These are phyloP conservation scores for Drosophila pseudoobscura DNA, from an alignment of 1,140 invertebrate genomes.

Conservation along the genomic window DNA sequence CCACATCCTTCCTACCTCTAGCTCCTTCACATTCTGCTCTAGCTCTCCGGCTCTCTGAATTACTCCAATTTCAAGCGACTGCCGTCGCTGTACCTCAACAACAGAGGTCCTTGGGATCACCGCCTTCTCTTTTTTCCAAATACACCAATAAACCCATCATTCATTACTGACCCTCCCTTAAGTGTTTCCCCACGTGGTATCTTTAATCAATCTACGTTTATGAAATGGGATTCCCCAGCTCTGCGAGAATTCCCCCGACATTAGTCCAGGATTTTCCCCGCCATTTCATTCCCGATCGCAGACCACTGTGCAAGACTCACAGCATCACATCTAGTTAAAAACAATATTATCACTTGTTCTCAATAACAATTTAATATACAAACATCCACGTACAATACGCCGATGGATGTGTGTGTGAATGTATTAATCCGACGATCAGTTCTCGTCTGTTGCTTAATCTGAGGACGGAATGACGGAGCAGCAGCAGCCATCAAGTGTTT, in stretches of 20 bases:
- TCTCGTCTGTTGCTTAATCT: conserved; percentile 71
- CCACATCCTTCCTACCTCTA: no score
- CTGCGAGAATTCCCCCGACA: background rate
- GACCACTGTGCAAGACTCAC: conserved; percentile 39
- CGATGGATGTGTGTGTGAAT: conserved; percentile 19
- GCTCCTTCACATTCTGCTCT: background rate
- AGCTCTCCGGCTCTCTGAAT: no score
- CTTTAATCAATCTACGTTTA: no score
- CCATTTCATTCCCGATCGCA: background rate
- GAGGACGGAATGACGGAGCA: conserved; percentile 35
- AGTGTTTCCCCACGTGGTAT: no score
- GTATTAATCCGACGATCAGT: conserved; percentile 53
- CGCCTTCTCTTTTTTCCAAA: no score
- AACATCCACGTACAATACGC: conserved; percentile 1
- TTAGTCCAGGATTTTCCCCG: background rate
- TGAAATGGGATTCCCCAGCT: no score
- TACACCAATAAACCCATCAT: no score
- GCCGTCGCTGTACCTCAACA: no score
- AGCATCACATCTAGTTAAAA: conserved; percentile 83
- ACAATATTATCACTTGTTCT: conserved; percentile 83
- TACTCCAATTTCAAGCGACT: no score
- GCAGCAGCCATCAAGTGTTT: conserved; percentile 39
- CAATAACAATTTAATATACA: conserved; percentile 78
- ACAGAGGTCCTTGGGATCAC: no score
- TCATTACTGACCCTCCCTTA: no score